Base-by-base conservation (phyloP, 2,113 vertebrate genomes). In the Sander lucioperca region DNA sequence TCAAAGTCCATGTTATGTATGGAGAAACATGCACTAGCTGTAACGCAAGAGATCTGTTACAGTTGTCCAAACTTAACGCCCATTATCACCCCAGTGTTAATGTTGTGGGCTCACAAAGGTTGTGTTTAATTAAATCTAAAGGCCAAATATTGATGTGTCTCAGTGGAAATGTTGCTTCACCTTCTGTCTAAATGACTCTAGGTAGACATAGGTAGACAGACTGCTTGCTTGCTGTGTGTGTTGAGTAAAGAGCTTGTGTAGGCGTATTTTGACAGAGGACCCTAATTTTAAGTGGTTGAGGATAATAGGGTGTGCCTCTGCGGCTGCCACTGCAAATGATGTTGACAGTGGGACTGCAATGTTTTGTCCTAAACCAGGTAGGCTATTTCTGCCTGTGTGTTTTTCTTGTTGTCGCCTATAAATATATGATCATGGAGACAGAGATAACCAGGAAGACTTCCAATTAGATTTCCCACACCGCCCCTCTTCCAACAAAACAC, bases 1-100 rank as follows among this genome's bases (percentile, higher is more conserved):
- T 89, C 86, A 84, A 87, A 80, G 82, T 88, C 77, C 58, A 72
- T 15, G 43, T 68, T 74, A 70, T 57, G 69, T 75, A 73, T 76
- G 66, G 50, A 65, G 48, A 36, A 63, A 36, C 58, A 45, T 74
- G 56, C 30, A 43, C 6, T 39, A 39, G 36, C 57, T 30, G 39
- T 69, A 47, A 84, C 63, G 59, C 16, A 76, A 57, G 54, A 77
- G 58, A 33, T 33, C 33, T 0, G 11, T 43, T 59, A 11, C 25
- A 51, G 59, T 65, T 65, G 23, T 47, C 50, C 36, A 3, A 50
- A 50, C 58, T 66, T 10, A 50, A 51, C 30, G 7, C 50, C 65
- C 59, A 48, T 8, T 19, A n/a, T 27, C 72, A 56, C 65, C 12
- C 39, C 25, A 18, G 33, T 43, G 51, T 64, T 56, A 50, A 56